Percentiles rank a stretch among this genome's conserved stretches.
phyloP scores from a whole-genome alignment of 2,797 vertebrate genomes.

The Hybognathus amarus region DNA sequence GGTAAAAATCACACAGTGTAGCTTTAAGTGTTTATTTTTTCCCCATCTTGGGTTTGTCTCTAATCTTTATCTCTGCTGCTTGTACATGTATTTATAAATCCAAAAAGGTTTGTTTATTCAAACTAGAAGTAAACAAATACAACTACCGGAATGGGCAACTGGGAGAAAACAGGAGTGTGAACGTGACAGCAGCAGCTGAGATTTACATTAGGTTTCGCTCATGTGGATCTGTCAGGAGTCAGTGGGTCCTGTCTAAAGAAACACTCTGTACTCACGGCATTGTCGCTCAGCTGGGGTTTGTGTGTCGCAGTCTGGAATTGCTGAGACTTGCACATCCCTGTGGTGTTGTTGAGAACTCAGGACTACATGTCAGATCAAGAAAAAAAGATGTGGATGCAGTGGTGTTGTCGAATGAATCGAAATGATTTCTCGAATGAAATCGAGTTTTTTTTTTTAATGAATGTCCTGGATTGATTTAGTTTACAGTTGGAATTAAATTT shows the following conservation, averaged over 20 bases:
- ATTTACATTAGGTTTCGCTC: slow-evolving; percentile 57
- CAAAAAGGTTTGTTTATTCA: neutral
- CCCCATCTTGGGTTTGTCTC: neutral
- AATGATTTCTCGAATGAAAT: neutral
- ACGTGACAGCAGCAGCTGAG: slow-evolving; percentile 46
- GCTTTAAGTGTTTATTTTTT: neutral
- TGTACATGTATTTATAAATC: slow-evolving; percentile 38
- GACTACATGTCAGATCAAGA: neutral
- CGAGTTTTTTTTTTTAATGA: neutral
- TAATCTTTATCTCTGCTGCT: neutral
- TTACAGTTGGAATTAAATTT: neutral
- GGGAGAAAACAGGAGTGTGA: slow-evolving; percentile 13
- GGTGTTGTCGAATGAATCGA: rapidly evolving
- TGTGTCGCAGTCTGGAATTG: neutral
- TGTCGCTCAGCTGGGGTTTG: slow-evolving; percentile 51
- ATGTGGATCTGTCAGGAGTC: slow-evolving; percentile 58
- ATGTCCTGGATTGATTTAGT: neutral
- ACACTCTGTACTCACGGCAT: slow-evolving; percentile 39
- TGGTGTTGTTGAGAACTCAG: slow-evolving; percentile 14
- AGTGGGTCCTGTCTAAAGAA: slow-evolving; percentile 55
- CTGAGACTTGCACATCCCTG: slow-evolving; percentile 17
- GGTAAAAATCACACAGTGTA: too few species aligned
- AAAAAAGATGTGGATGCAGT: neutral
- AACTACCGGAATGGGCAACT: slow-evolving; percentile 25
- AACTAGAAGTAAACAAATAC: slow-evolving; percentile 5